These are phyloP conservation scores for Xanthorhoe designata DNA, from an alignment of 2,888 invertebrate genomes.

Conservation along the genomic window DNA sequence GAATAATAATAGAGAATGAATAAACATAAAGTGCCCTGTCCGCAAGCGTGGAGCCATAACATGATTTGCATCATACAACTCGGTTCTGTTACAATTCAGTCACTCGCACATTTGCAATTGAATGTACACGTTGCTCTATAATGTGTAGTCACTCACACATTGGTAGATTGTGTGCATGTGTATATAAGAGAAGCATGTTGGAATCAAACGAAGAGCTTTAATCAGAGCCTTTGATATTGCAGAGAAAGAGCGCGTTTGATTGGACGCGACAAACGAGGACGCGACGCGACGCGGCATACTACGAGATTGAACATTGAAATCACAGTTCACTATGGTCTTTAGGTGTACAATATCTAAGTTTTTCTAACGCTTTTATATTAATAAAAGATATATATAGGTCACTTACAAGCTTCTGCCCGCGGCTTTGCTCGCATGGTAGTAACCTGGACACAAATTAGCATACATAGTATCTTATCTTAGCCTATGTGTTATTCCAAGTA, in stretches of 20 bases:
- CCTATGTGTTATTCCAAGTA: too few species aligned
- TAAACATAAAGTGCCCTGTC: not conserved
- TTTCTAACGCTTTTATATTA: too few species aligned
- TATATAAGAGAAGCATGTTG: not conserved
- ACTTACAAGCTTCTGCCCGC: too few species aligned
- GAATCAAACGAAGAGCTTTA: slow-evolving; percentile 12
- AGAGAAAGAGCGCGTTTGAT: slow-evolving; percentile 4
- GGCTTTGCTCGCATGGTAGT: too few species aligned
- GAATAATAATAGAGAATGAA: not conserved
- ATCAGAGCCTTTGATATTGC: slow-evolving; percentile 12
- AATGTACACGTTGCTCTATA: not conserved
- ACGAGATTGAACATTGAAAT: too few species aligned
- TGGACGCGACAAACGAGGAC: not conserved
- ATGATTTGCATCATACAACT: not conserved
- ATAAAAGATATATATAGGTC: too few species aligned
- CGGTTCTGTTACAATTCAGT: not conserved
- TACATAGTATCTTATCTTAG: too few species aligned
- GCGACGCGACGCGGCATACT: too few species aligned
- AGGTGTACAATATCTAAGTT: too few species aligned
- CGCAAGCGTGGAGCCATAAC: not conserved
- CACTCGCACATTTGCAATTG: not conserved
- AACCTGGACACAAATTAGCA: too few species aligned
- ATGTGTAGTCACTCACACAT: not conserved
- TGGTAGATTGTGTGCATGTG: not conserved
- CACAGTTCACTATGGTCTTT: too few species aligned